phyloP scores from a whole-genome alignment of 2,797 vertebrate species.

The Fratercula arctica region DNA sequence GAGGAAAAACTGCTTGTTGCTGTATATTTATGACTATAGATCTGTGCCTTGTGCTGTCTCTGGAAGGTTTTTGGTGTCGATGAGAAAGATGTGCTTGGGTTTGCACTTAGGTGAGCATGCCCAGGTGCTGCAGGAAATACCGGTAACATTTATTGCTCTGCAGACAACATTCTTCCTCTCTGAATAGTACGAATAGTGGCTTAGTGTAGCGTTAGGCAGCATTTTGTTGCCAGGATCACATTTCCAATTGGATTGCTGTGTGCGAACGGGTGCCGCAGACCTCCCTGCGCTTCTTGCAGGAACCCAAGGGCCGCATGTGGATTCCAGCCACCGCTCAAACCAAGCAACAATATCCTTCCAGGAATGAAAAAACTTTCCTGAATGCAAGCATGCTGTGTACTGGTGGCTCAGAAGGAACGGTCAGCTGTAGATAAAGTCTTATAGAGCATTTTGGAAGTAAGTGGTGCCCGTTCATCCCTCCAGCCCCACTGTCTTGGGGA shows the following conservation, averaged over 20 bases:
- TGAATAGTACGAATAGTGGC: background rate
- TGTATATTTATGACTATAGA: background rate
- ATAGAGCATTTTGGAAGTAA: background rate
- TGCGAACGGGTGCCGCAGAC: background rate
- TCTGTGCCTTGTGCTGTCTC: background rate
- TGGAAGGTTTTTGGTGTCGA: background rate
- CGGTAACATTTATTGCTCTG: background rate
- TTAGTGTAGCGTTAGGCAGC: background rate
- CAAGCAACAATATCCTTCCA: background rate
- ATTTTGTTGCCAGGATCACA: background rate
- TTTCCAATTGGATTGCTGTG: background rate
- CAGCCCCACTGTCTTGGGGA: background rate
- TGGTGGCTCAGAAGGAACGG: background rate
- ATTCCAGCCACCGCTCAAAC: background rate
- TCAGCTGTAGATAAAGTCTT: background rate
- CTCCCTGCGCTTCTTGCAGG: accelerated
- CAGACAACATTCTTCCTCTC: background rate
- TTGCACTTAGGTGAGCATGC: background rate
- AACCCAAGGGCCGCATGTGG: background rate
- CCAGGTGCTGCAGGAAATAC: background rate
- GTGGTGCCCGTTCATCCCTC: background rate
- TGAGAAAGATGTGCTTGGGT: background rate
- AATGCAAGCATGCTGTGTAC: background rate
- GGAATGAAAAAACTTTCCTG: background rate
- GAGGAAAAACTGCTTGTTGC: background rate